A percentile compares a stretch with the other conserved stretches of the same genome.
Conservation (phyloP, 2,888 invertebrate genomes). For the Cryptocephalus moraei region DNA sequence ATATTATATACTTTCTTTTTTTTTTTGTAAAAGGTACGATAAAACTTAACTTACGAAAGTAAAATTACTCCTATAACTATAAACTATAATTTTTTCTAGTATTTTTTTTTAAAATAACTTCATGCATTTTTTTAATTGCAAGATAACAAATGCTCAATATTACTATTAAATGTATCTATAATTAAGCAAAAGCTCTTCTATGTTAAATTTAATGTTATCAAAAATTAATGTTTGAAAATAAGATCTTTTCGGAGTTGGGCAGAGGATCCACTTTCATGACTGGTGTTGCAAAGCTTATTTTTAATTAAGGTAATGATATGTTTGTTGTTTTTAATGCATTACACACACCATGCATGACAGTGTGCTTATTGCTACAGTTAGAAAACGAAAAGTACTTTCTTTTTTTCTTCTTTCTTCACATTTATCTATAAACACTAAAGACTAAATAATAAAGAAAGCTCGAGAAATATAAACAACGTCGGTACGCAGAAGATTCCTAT, state of each 20-base stretch:
- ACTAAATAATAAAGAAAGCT: slow-evolving; percentile 28
- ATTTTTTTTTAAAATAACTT: slow-evolving; percentile 22
- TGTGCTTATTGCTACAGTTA: slow-evolving; percentile 37
- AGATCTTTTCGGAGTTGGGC: slow-evolving; percentile 9
- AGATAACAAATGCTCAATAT: slow-evolving; percentile 34
- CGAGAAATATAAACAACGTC: slow-evolving; percentile 11
- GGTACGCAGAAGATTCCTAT: not conserved
- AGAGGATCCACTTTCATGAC: slow-evolving; percentile 17
- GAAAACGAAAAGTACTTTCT: slow-evolving; percentile 18
- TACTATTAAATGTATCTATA: slow-evolving; percentile 21
- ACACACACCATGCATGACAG: slow-evolving; percentile 22
- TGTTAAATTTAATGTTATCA: slow-evolving; percentile 22
- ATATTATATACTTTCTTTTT: too few relatives aligned
- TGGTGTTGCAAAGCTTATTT: slow-evolving; percentile 20
- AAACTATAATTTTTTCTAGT: slow-evolving; percentile 24
- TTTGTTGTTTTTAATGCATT: slow-evolving; percentile 16
- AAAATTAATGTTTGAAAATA: slow-evolving; percentile 22
- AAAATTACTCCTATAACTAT: slow-evolving; percentile 6
- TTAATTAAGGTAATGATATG: slow-evolving; percentile 26
- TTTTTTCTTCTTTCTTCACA: slow-evolving; percentile 4
- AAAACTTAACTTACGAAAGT: slow-evolving; percentile 16
- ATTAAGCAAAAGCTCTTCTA: slow-evolving; percentile 31
- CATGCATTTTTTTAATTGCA: slow-evolving; percentile 30
- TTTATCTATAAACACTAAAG: slow-evolving; percentile 9
- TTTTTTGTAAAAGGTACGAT: slow-evolving; percentile 23